Evolutionary conservation across 2,888 invertebrate genomes (phyloP), one percentile per base, ranked within the genome.

Genomic region (Blomia tropicalis): DNA sequence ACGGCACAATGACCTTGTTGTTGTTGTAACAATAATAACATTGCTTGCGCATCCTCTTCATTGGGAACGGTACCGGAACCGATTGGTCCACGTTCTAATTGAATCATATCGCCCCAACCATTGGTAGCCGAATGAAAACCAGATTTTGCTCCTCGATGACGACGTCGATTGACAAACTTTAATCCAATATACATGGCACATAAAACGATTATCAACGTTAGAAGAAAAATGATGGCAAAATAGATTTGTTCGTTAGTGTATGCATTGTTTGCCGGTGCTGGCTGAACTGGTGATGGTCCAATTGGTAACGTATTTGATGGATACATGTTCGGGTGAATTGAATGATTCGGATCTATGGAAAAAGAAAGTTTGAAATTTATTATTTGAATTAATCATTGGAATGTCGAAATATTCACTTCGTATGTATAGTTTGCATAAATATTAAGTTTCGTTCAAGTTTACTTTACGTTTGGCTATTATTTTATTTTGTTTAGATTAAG

Each of bases 1-100:
- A 7, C 51, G 27, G 51, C 7, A 22, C 7, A n/a, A 14, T 27
- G 22, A 25, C 22, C 22, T 17, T 60, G 60, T 7, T 56, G 43
- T 25, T 60, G 60, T 60, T 62, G 62, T 7, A 60, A 14, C 3
- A 62, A 31, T 1, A 62, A 31, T 22, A 62, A 32, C 44, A 62
- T 58, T 31, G 62, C 29, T 25, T 2, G 56, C 4, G 2, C 29
- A 14, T 2, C 54, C 25, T 54, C 22, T 5, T 23, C 56, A 51
- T 17, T 2, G 22, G 51, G 17, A 29, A n/a, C 27, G 2, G 14
- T 22, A 2, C 2, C n/a, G 14, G 51, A 17, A 51, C 51, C 51
- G 14, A 29, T n/a, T 14, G 2, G 2, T 31, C 32, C 56, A 19
- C 29, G 31, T 7, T 23, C 25, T 14, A 56, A 23, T 14, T 31